These are phyloP conservation scores for Otolemur garnettii DNA, from an alignment of 2,113 vertebrate genomes.

Conservation along the genomic window DNA sequence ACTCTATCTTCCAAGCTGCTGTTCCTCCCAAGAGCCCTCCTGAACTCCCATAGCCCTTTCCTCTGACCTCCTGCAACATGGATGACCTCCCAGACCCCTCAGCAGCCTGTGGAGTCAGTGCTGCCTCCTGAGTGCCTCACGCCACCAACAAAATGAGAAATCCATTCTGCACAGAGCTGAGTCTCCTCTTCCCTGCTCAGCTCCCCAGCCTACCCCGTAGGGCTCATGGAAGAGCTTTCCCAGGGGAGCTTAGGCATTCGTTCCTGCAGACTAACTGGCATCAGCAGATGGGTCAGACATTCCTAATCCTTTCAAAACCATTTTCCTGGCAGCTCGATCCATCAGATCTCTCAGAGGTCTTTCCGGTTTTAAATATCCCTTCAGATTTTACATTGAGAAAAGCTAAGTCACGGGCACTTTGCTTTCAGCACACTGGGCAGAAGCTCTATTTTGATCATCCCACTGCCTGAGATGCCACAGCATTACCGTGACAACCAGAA, in stretches of 20 bases:
- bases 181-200: neutral
- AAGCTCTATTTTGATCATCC: neutral
- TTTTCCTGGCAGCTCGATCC: neutral
- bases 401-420: neutral
- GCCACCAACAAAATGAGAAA: neutral
- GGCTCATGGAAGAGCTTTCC: neutral
- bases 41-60: neutral
- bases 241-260: neutral
- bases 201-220: rapidly evolving
- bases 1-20: neutral
- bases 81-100: neutral
- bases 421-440: neutral
- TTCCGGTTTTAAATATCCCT: neutral
- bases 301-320: neutral
- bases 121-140: neutral
- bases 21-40: neutral
- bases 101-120: rapidly evolving
- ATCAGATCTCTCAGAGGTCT: neutral
- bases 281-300: neutral
- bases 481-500: neutral
- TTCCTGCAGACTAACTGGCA: neutral
- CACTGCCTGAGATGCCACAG: neutral
- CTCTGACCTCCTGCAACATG: neutral
- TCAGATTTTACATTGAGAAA: neutral
- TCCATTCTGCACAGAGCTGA: neutral